phyloP scores from a whole-genome alignment of 2,113 vertebrate genomes.

The Tauraco erythrolophus region DNA sequence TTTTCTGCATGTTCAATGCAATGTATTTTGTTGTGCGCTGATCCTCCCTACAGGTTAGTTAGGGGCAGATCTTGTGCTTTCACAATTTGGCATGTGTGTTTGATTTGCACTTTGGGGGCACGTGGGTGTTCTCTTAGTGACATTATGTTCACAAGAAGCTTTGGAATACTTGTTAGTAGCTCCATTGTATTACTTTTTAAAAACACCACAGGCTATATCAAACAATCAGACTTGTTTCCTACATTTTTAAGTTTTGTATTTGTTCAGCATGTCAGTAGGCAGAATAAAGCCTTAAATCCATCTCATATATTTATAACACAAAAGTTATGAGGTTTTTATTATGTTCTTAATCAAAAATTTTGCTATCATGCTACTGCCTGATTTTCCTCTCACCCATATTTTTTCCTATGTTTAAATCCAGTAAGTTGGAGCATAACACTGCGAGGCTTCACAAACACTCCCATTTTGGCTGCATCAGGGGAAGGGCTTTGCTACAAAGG shows the following conservation, averaged over 20 bases:
- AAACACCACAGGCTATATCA: not conserved
- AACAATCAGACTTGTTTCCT: not conserved
- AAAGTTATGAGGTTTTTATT: not conserved
- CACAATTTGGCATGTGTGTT: not conserved
- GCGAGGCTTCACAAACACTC: not conserved
- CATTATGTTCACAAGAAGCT: not conserved
- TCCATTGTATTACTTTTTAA: not conserved
- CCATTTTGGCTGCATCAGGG: not conserved
- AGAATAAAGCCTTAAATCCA: not conserved
- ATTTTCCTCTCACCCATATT: not conserved
- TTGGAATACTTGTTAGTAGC: not conserved
- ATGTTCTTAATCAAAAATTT: not conserved
- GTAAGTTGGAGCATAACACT: not conserved
- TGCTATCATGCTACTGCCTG: not conserved
- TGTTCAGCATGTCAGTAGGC: not conserved
- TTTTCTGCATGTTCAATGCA: not conserved
- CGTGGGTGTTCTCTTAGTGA: not conserved
- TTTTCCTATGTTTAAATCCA: not conserved
- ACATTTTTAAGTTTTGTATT: not conserved
- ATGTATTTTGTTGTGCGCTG: not conserved
- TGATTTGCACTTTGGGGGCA: not conserved
- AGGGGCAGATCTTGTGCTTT: not conserved
- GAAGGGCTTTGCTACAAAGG: not conserved
- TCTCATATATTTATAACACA: not conserved
- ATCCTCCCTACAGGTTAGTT: not conserved